Base-by-base conservation (phyloP, 2,888 invertebrate species). In the Polymixis lichenea region DNA sequence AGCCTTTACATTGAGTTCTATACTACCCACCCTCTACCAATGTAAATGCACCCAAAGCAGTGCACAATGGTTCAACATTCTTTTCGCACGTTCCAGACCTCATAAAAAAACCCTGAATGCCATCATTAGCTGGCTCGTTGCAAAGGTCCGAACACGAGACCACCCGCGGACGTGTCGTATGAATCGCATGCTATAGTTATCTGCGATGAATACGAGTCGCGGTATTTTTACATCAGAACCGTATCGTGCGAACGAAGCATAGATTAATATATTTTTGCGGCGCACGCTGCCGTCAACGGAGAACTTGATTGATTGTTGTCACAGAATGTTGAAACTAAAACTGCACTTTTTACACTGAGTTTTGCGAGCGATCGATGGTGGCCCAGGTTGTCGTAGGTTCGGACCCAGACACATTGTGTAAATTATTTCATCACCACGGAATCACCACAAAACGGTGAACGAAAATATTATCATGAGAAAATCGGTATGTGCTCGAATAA, bases 261-360 rank as follows among this genome's bases (percentile, higher is more conserved):
- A 72, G 56, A 81, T 78, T 76, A 74, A 77, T 72, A 62, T 72
- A 64, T 67, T 75, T 38, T 65, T 65, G 80, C 56, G 5, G 62
- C 62, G 53, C 43, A 56, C 56, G 72, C 55, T 49, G 62, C 32
- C 19, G 87, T 84, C 84, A 87, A 80, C 77, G 80, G 86, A 87
- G 84, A 83, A 83, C 74, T 84, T 88, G 84, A 88, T 88, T 78
- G 82, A 77, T 75, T 77, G 86, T 85, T 87, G 67, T 74, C 66
- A 75, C 22, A 46, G 61, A 77, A 32, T 74, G 22, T 73, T 46
- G 3, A 53, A n/a, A 51, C 28, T 28, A 17, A 55, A 66, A 61
- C 49, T 66, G 17, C 25, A 56, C 74, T 66, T 38, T 2, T 28
- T 66, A n/a, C 19, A 15, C 17, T n/a, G 38, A 13, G 53, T 6